These are phyloP conservation scores for Popillia japonica DNA, from an alignment of 1,140 invertebrate genomes.

Conservation along the genomic window DNA sequence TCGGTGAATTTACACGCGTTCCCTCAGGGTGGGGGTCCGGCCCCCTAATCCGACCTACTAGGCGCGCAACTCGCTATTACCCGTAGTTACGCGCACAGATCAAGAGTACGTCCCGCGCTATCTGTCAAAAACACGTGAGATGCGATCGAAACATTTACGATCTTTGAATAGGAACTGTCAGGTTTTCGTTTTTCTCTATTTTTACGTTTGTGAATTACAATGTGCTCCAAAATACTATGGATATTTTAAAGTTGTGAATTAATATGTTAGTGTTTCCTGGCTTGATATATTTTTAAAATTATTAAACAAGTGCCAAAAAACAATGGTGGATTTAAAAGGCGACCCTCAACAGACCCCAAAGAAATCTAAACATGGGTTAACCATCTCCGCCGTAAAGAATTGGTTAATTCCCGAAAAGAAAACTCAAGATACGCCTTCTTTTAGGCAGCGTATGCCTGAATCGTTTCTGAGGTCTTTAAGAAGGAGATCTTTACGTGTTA, in stretches of 20 bases:
- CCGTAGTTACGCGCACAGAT: slow-evolving; percentile 16
- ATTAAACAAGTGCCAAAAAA: not conserved
- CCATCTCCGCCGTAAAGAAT: slow-evolving; percentile 71
- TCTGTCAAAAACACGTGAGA: slow-evolving; percentile 32
- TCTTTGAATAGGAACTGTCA: not conserved
- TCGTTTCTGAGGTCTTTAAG: slow-evolving; percentile 73
- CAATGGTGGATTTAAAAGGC: slow-evolving; percentile 58
- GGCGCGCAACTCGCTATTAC: slow-evolving; percentile 32
- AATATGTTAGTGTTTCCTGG: not conserved
- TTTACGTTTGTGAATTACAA: not conserved
- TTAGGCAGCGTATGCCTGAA: slow-evolving; percentile 68
- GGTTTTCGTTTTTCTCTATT: not conserved
- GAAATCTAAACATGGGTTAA: slow-evolving; percentile 55
- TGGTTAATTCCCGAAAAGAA: slow-evolving; percentile 73
- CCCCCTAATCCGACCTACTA: slow-evolving; percentile 33
- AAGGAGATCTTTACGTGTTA: slow-evolving; percentile 71
- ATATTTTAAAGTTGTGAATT: not conserved
- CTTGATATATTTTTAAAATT: not conserved
- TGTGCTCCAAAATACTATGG: not conserved
- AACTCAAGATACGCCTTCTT: slow-evolving; percentile 64
- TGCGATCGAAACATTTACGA: slow-evolving; percentile 22
- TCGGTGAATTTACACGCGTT: slow-evolving; percentile 33
- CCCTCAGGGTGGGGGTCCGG: slow-evolving; percentile 36
- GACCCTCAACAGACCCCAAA: slow-evolving; percentile 55
- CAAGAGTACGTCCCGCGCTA: slow-evolving; percentile 18